phyloP scores from a whole-genome alignment of 2,113 vertebrate species.

The Crocuta crocuta region DNA sequence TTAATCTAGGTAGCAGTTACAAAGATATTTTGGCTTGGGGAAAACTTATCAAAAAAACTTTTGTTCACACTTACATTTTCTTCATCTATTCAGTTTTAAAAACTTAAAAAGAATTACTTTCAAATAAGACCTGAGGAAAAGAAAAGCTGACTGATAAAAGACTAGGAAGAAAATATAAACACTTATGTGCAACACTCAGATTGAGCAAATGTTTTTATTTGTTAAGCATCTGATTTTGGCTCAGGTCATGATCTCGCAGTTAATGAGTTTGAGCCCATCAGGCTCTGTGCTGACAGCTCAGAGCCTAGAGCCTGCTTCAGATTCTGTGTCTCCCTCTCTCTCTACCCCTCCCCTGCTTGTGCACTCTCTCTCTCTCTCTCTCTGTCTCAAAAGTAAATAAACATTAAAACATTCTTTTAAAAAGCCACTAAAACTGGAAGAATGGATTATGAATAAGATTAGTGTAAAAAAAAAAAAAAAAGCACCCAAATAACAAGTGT shows the following conservation, averaged over 20 bases:
- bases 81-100: not conserved
- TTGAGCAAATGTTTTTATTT: not conserved
- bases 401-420: no score
- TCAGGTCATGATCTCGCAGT: no score
- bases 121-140: not conserved
- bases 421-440: not conserved
- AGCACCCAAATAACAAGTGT: not conserved
- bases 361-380: no score
- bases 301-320: no score
- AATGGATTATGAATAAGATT: not conserved
- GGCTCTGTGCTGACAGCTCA: no score
- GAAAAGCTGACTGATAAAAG: not conserved
- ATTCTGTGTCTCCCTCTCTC: no score
- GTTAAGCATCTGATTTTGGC: no score
- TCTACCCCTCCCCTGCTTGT: no score
- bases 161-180: not conserved
- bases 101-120: conserved; percentile 29
- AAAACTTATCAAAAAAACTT: not conserved
- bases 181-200: not conserved
- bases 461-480: not conserved
- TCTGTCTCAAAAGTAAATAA: no score
- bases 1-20: not conserved
- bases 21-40: not conserved
- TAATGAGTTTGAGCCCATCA: no score
- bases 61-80: not conserved